Conservation (phyloP, 1,140 invertebrate genomes). For the Octopus bimaculoides region DNA sequence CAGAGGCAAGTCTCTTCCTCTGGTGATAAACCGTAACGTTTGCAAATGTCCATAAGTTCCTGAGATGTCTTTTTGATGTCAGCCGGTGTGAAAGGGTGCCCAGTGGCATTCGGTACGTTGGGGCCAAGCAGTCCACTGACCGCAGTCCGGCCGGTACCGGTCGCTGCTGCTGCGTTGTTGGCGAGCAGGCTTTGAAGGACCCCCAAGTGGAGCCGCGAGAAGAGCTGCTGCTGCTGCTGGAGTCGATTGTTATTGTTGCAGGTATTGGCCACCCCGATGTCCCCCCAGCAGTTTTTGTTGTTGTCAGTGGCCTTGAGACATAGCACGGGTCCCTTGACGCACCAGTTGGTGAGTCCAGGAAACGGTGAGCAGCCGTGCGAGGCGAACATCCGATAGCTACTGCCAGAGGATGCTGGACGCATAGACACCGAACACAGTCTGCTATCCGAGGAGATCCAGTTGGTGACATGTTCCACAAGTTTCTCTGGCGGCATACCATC, state of each 20-base stretch:
- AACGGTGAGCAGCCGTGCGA: constrained; percentile 43
- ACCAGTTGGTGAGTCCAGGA: constrained; percentile 46
- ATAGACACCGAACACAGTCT: constrained; percentile 50
- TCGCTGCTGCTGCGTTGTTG: constrained; percentile 28
- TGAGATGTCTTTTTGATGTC: constrained; percentile 23
- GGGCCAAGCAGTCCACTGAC: constrained; percentile 19
- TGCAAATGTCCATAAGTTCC: constrained; percentile 16
- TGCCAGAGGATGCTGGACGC: constrained; percentile 24
- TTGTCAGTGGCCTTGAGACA: constrained; percentile 16
- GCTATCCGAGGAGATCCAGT: constrained; percentile 45
- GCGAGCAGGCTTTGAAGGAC: constrained; percentile 43
- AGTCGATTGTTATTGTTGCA: not conserved
- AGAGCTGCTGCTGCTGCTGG: constrained; percentile 12
- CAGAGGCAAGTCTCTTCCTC: constrained; percentile 23
- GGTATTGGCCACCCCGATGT: too few species aligned
- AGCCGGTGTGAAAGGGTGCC: constrained; percentile 19
- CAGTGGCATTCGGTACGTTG: constrained; percentile 22
- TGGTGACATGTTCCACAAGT: constrained; percentile 43
- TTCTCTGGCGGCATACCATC: constrained; percentile 32
- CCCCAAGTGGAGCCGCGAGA: constrained; percentile 45
- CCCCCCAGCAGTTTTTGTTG: constrained; percentile 11
- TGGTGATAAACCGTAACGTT: not conserved
- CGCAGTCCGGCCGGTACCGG: not conserved
- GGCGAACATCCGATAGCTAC: constrained; percentile 32
- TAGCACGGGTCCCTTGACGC: constrained; percentile 41